A percentile compares a stretch with the other conserved stretches of the same genome.
These are phyloP conservation scores for Ophioninae sp. DNA, from an alignment of 2,888 invertebrate species.

Conservation along the genomic window DNA sequence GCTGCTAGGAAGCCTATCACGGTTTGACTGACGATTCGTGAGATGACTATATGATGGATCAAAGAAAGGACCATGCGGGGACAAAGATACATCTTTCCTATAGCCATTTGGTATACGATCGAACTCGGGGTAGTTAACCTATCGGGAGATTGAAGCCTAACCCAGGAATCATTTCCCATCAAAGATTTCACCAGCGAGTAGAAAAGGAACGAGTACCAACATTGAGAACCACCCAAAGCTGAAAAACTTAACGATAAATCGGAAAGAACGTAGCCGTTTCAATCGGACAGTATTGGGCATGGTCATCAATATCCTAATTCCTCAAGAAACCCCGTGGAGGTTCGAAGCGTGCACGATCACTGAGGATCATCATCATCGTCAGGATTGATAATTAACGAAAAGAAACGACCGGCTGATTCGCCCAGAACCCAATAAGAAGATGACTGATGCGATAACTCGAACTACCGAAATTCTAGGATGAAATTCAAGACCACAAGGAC, in stretches of 20 bases:
- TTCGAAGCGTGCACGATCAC: too few relatives aligned
- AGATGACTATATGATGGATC: slow-evolving; percentile 39
- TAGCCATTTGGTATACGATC: slow-evolving; percentile 54
- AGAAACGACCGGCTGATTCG: too few relatives aligned
- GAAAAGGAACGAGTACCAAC: slow-evolving; percentile 54
- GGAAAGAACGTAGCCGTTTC: slow-evolving; percentile 51
- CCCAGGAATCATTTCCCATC: slow-evolving; percentile 22
- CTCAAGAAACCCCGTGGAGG: not conserved
- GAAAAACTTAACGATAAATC: not conserved
- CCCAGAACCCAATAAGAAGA: not conserved
- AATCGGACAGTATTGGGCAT: slow-evolving; percentile 59
- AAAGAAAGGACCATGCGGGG: slow-evolving; percentile 25
- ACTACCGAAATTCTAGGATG: too few relatives aligned
- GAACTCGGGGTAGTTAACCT: slow-evolving; percentile 51
- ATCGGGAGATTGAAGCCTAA: slow-evolving; percentile 32
- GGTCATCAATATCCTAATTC: slow-evolving; percentile 55
- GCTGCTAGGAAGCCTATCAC: slow-evolving; percentile 43
- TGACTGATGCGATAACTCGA: not conserved
- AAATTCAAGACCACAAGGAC: not conserved
- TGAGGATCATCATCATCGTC: too few relatives aligned
- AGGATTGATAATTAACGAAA: too few relatives aligned
- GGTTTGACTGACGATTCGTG: slow-evolving; percentile 44
- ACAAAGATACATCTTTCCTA: slow-evolving; percentile 51
- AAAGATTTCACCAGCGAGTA: slow-evolving; percentile 51
- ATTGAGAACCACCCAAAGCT: slow-evolving; percentile 43